Conservation (phyloP, 2,888 invertebrate species). For the Ornithoptera priamus region DNA sequence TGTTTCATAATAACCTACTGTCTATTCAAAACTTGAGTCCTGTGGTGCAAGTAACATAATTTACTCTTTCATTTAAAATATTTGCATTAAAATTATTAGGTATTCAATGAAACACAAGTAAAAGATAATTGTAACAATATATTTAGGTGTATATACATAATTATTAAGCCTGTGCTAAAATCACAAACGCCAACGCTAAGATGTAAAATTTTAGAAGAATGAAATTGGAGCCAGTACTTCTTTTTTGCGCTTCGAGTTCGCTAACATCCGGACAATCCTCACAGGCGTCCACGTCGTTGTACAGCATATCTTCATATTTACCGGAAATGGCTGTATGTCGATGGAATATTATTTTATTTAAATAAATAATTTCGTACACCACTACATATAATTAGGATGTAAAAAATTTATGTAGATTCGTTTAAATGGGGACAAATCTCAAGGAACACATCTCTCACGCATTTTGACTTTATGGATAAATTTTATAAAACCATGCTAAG, state of each 20-base stretch:
- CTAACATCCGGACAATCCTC: constrained; percentile 71
- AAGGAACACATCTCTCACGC: too few species aligned
- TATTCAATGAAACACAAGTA: constrained; percentile 7
- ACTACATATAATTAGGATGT: too few species aligned
- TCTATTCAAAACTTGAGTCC: too few species aligned
- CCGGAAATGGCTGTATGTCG: constrained; percentile 65
- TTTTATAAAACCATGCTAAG: too few species aligned
- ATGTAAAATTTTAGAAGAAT: constrained; percentile 38
- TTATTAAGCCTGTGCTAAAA: constrained; percentile 65
- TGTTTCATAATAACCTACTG: too few species aligned
- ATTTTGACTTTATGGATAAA: too few species aligned
- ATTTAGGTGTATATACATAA: constrained; percentile 74
- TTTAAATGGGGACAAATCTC: too few species aligned
- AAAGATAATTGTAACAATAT: constrained; percentile 62
- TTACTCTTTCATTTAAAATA: background rate
- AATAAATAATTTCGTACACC: too few species aligned
- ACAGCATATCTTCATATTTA: constrained; percentile 73
- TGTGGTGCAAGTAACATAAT: too few species aligned
- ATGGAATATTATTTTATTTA: background rate
- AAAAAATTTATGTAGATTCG: too few species aligned
- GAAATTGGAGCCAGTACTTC: constrained; percentile 50
- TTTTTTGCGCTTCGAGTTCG: constrained; percentile 70
- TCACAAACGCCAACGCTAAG: constrained; percentile 48
- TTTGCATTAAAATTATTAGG: background rate
- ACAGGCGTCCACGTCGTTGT: constrained; percentile 68